phyloP scores from a whole-genome alignment of 2,113 vertebrate genomes.

The Laticauda colubrina region DNA sequence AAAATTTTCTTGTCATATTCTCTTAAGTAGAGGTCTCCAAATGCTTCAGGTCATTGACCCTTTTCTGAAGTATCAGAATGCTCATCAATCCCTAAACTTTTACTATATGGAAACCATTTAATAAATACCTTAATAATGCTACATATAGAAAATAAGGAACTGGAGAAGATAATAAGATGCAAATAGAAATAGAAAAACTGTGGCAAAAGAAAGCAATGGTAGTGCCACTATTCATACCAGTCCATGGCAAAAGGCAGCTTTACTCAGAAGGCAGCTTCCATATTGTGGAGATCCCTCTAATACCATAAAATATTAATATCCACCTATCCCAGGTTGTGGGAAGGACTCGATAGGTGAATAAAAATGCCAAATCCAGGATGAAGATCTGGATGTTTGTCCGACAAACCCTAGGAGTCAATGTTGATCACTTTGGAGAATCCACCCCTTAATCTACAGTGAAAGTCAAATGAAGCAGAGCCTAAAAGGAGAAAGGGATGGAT shows the following conservation, averaged over 20 bases:
- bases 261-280: background rate
- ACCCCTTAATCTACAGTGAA: background rate
- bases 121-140: background rate
- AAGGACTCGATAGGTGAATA: background rate
- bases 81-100: background rate
- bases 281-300: background rate
- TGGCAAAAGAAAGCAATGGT: background rate
- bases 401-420: background rate
- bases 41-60: too few species aligned
- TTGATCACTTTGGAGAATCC: background rate
- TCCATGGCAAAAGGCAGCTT: background rate
- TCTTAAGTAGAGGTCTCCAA: background rate
- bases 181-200: background rate
- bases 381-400: background rate
- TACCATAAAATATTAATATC: background rate
- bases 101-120: background rate
- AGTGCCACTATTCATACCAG: background rate
- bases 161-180: background rate
- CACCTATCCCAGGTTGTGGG: background rate
- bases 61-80: background rate
- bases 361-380: background rate
- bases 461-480: background rate
- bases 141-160: background rate
- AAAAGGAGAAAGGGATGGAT: background rate
- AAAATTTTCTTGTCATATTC: background rate